These are phyloP conservation scores for Aurelia aurita DNA, from an alignment of 30 jellyfish, hydroid and myxozoan genomes.

Conservation along the genomic window DNA sequence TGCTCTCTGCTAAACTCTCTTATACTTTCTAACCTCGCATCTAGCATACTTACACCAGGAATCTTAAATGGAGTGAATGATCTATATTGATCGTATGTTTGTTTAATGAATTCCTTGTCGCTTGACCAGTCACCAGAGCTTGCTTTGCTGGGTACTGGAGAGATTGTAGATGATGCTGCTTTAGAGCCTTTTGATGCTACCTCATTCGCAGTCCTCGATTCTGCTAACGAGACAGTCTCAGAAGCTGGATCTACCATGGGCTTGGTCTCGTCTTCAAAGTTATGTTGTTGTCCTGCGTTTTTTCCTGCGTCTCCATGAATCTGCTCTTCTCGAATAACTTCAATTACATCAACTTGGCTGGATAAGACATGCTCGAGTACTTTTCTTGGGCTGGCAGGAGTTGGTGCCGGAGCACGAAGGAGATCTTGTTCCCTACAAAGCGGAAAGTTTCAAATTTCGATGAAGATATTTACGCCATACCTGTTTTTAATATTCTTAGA, in stretches of 20 bases:
- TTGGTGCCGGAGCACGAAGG: constrained; percentile 52
- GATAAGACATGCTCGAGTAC: not conserved
- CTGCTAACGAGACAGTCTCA: not conserved
- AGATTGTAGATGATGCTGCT: not conserved
- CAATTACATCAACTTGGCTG: constrained; percentile 19
- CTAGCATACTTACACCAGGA: constrained; percentile 28
- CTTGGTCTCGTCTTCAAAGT: not conserved
- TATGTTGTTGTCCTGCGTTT: not conserved
- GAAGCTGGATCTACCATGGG: not conserved
- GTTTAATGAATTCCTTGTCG: constrained; percentile 70
- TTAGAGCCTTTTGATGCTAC: not conserved
- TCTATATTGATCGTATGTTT: constrained; percentile 68
- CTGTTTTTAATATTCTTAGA: too few species aligned
- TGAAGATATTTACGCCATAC: not conserved
- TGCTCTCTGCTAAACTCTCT: constrained; percentile 64
- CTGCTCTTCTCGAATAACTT: constrained; percentile 36
- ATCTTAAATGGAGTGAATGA: constrained; percentile 78
- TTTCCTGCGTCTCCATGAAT: not conserved
- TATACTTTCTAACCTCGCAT: constrained; percentile 40
- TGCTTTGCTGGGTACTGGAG: constrained; percentile 63
- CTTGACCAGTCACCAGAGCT: constrained; percentile 67
- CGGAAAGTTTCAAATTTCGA: not conserved
- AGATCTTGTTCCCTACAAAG: constrained; percentile 39
- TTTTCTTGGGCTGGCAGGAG: constrained; percentile 51
- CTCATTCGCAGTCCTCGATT: not conserved